These are phyloP conservation scores for Ceratitis capitata DNA, from an alignment of 1,140 invertebrate species.

Conservation along the genomic window DNA sequence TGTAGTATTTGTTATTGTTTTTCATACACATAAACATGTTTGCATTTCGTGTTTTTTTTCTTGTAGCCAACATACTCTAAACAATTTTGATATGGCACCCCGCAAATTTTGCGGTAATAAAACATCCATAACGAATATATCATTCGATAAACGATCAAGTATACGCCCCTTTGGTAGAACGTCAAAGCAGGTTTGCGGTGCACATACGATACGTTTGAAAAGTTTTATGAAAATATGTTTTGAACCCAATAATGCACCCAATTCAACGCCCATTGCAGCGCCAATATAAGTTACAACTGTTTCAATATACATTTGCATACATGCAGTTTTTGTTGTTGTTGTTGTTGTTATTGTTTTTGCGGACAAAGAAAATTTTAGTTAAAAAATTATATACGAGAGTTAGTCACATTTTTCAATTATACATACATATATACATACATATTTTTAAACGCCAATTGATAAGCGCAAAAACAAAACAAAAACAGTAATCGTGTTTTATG, in stretches of 20 bases:
- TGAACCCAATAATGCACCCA: conserved; percentile 50
- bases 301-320: neutral
- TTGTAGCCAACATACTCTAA: conserved; percentile 59
- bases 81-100: conserved; percentile 59
- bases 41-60: neutral
- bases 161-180: conserved; percentile 77
- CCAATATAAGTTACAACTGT: conserved; percentile 50
- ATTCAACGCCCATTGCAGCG: conserved; percentile 46
- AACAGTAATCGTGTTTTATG: no score
- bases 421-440: neutral
- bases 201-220: conserved; percentile 72
- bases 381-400: no score
- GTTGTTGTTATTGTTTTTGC: no score
- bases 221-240: conserved; percentile 61
- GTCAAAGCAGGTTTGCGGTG: conserved; percentile 81
- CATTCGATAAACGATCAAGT: conserved; percentile 79
- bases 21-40: neutral
- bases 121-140: conserved; percentile 75
- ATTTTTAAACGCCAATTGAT: no score
- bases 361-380: no score
- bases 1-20: neutral
- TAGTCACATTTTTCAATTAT: no score
- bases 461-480: no score
- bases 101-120: conserved; percentile 61
- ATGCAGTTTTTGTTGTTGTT: neutral